Conservation (phyloP, 2,797 vertebrate species). For the Pogonophryne albipinna region DNA sequence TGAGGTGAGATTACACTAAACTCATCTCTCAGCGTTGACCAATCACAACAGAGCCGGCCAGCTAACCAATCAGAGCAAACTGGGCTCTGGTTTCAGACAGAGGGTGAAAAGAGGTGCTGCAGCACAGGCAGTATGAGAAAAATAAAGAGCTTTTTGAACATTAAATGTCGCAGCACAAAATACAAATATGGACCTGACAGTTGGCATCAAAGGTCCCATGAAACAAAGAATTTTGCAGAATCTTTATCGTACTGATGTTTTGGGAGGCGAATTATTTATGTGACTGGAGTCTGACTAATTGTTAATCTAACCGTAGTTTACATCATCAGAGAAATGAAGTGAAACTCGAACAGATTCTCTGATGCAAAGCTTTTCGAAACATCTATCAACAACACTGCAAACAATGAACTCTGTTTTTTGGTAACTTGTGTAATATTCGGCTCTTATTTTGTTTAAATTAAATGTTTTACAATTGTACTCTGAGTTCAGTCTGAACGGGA, state of each 20-base stretch:
- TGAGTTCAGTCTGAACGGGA: neutral
- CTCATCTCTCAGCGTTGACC: no score
- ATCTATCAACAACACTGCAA: neutral
- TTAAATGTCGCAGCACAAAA: no score
- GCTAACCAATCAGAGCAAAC: no score
- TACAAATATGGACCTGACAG: no score
- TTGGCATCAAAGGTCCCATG: no score
- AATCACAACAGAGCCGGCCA: no score
- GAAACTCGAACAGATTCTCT: neutral
- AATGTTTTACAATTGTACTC: neutral
- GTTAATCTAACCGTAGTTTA: constrained; percentile 7
- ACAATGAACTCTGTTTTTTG: constrained; percentile 12
- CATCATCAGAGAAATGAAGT: neutral
- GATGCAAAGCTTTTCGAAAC: neutral
- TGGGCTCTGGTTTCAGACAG: no score
- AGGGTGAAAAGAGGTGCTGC: no score
- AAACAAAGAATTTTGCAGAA: neutral
- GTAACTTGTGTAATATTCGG: neutral
- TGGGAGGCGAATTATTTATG: neutral
- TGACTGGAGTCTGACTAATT: neutral
- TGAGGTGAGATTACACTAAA: neutral
- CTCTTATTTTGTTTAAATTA: constrained; percentile 1
- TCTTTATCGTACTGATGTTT: neutral
- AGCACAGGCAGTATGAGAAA: no score
- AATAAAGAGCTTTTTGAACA: no score